Evolutionary conservation across 64 coral and sea anemone species (phyloP), one percentile per base, ranked within the genome.

Genomic region (Hydrozoanthus tunicans): DNA sequence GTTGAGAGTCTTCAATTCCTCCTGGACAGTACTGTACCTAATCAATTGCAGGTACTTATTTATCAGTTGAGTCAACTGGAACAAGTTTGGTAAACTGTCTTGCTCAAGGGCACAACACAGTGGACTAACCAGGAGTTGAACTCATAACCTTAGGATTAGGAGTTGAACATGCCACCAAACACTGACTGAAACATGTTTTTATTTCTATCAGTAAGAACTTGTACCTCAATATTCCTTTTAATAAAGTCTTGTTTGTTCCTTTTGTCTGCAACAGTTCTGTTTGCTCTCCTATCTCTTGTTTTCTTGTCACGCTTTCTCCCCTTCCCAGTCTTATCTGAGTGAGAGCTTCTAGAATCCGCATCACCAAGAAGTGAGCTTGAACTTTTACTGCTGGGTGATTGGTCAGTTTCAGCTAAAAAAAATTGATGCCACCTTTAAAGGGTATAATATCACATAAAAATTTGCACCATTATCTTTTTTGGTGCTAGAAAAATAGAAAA

Each of bases 161-260:
- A 43, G 32, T 43, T 43, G 32, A 43, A 43, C 32, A 43, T 43
- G 32, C 32, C 32, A 43, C 32, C 32, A 43, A 43, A 43, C 32
- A 43, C 32, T 43, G 32, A 43, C 32, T 43, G 32, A 43, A 43
- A 43, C 32, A 43, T 43, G 32, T 43, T 43, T 43, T 43, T 43
- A 43, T 43, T 43, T 43, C 32, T 43, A 43, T 43, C 12, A 58
- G 6, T 57, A 17, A 79, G 56, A n/a, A 4, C 24, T 79, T 54
- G 6, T 67, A 93, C 91, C 91, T 83, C 54, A 68, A 86, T 99
- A 86, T 99, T 99, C 63, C 97, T 71, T 77, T 94, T 93, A 1
- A 99, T 89, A 93, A 95, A 99, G 61, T 99, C 93, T 25, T 90
- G 82, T 10, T 64, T 89, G 73, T 69, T 65, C 76, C 78, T 93